Conservation (phyloP, 2,797 vertebrate genomes). For the Acipenser ruthenus region DNA sequence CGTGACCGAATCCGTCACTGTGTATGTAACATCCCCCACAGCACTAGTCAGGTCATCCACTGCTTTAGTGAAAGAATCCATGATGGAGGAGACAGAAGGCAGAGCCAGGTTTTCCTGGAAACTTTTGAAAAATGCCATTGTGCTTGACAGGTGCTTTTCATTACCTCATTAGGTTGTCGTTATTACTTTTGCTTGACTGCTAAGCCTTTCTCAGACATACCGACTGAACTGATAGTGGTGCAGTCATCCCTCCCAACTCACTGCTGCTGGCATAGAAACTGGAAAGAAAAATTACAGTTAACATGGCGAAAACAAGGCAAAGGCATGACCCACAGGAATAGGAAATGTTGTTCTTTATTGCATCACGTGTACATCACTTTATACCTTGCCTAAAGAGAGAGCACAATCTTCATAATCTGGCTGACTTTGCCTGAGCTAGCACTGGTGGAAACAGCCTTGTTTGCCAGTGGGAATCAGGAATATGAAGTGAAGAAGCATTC, state of each 20-base stretch:
- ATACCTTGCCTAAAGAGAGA: no score
- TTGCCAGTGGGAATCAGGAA: no score
- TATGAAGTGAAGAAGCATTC: no score
- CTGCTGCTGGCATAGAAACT: constrained; percentile 8
- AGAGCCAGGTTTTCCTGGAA: constrained; percentile 75
- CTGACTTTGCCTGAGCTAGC: no score
- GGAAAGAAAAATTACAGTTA: constrained; percentile 1
- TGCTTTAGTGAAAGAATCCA: constrained; percentile 74
- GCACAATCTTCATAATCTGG: no score
- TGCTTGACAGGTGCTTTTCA: background rate
- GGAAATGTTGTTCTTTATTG: no score
- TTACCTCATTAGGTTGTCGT: background rate
- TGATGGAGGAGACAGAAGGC: constrained; percentile 79
- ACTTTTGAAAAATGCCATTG: constrained; percentile 90
- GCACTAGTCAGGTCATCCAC: constrained; percentile 74
- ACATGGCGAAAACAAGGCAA: background rate
- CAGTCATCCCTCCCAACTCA: background rate
- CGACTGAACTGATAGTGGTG: background rate
- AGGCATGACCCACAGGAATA: no score
- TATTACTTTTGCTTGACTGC: background rate
- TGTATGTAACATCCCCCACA: constrained; percentile 74
- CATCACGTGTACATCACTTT: no score
- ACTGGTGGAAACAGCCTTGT: no score
- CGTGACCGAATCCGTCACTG: constrained; percentile 80
- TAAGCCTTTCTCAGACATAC: background rate